Conservation (phyloP, 2,888 invertebrate genomes). For the Spicauda simplicius region DNA sequence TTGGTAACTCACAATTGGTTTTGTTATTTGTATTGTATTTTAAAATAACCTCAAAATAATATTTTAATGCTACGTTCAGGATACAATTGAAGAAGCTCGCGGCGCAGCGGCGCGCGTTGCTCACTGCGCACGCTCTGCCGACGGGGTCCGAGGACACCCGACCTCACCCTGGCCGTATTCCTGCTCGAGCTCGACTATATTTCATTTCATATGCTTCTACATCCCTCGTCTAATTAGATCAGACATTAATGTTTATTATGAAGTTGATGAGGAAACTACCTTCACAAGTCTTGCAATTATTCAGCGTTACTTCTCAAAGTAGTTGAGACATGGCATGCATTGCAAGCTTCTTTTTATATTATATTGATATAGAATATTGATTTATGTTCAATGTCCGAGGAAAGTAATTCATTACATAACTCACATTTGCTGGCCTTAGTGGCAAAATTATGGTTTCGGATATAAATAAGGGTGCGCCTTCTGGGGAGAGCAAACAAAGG, state of each 20-base stretch:
- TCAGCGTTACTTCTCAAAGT: not conserved
- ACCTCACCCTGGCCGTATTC: constrained; percentile 52
- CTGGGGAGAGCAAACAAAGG: constrained; percentile 15
- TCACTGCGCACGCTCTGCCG: constrained; percentile 63
- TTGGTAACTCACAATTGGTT: constrained; percentile 55
- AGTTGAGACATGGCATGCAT: not conserved
- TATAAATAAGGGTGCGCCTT: constrained; percentile 20
- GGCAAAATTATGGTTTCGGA: constrained; percentile 20
- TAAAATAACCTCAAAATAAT: constrained; percentile 81
- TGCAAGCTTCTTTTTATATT: not conserved
- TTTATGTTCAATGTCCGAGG: constrained; percentile 16
- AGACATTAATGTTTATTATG: constrained; percentile 15
- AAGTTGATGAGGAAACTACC: not conserved
- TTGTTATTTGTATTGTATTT: constrained; percentile 56
- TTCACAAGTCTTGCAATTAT: not conserved
- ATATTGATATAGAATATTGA: constrained; percentile 10
- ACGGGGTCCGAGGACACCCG: constrained; percentile 56
- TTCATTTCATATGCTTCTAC: constrained; percentile 18
- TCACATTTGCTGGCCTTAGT: constrained; percentile 1
- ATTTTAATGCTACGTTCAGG: constrained; percentile 78
- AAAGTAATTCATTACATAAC: constrained; percentile 2
- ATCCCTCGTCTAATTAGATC: constrained; percentile 36
- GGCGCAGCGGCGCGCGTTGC: constrained; percentile 64
- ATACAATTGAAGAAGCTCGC: constrained; percentile 68
- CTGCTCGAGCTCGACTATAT: constrained; percentile 35